Evolutionary conservation across 1,140 invertebrate species (phyloP).

Genomic region (Bilobella aurantiaca): DNA sequence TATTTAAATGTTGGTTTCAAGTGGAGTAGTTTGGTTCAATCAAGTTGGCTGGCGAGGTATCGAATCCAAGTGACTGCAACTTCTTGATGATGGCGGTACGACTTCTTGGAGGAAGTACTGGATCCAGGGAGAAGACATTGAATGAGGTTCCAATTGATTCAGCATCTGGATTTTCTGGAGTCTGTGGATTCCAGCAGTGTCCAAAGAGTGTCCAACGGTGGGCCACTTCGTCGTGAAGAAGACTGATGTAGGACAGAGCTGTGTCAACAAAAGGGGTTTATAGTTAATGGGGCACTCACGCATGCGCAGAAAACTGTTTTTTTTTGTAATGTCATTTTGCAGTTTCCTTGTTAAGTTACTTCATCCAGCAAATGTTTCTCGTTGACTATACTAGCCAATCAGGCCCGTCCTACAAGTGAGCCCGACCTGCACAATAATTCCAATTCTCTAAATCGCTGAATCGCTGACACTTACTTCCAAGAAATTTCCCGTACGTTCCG

Average conservation of each 20-base stretch:
- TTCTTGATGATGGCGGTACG: not conserved
- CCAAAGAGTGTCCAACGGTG: conserved; percentile 6
- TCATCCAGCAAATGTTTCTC: no score
- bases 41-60: not conserved
- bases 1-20: no score
- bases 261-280: no score
- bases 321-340: no score
- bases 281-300: no score
- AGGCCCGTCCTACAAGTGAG: no score
- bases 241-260: conserved; percentile 6
- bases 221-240: conserved; percentile 1
- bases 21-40: conserved; percentile 5
- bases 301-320: no score
- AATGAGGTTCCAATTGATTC: not conserved
- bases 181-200: conserved; percentile 6
- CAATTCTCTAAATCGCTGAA: no score
- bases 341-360: no score
- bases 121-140: conserved; percentile 1
- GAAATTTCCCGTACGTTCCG: not conserved
- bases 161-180: not conserved
- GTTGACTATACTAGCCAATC: no score
- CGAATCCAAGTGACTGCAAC: not conserved
- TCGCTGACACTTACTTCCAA: not conserved
- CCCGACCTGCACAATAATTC: no score
- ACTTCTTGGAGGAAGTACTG: not conserved